phyloP scores from a whole-genome alignment of 2,888 invertebrate species.

The Drosophila borborema region DNA sequence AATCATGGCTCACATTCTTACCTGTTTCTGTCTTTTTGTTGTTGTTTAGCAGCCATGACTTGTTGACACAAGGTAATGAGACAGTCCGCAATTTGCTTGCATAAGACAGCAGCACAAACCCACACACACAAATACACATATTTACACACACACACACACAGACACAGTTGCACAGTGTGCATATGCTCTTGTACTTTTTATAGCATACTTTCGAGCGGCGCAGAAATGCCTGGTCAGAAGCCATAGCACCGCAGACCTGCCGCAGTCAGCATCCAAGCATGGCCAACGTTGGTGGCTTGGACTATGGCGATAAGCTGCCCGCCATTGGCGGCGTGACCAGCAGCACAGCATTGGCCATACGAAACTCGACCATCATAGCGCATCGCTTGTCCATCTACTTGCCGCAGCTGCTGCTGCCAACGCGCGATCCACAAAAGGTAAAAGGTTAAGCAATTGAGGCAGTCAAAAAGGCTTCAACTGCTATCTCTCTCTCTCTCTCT shows the following conservation, averaged over 20 bases:
- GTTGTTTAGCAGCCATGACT: conserved; percentile 65
- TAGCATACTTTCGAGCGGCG: conserved; percentile 65
- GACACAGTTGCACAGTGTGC: conserved; percentile 1
- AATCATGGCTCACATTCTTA: background rate
- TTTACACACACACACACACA: conserved; percentile 10
- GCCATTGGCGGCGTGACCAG: conserved; percentile 68
- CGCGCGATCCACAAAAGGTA: conserved; percentile 89
- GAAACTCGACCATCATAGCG: conserved; percentile 86
- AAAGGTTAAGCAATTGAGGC: background rate
- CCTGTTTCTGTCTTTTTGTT: conserved; percentile 47
- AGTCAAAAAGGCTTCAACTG: background rate
- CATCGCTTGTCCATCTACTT: conserved; percentile 89
- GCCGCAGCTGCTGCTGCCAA: conserved; percentile 85
- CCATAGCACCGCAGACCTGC: conserved; percentile 16
- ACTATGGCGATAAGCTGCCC: conserved; percentile 55
- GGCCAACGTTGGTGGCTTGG: conserved; percentile 56
- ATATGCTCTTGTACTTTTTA: conserved; percentile 62
- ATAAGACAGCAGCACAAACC: conserved; percentile 49
- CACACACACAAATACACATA: conserved; percentile 5
- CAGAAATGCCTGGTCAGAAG: conserved; percentile 32
- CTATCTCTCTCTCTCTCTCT: too few relatives aligned
- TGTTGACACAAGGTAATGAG: conserved; percentile 80
- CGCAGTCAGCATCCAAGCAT: conserved; percentile 66
- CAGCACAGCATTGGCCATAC: conserved; percentile 82
- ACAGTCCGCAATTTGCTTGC: conserved; percentile 70